A percentile compares a stretch with the other conserved stretches of the same genome.
Conservation (phyloP, 2,888 invertebrate species). For the Synanthedon vespiformis region DNA sequence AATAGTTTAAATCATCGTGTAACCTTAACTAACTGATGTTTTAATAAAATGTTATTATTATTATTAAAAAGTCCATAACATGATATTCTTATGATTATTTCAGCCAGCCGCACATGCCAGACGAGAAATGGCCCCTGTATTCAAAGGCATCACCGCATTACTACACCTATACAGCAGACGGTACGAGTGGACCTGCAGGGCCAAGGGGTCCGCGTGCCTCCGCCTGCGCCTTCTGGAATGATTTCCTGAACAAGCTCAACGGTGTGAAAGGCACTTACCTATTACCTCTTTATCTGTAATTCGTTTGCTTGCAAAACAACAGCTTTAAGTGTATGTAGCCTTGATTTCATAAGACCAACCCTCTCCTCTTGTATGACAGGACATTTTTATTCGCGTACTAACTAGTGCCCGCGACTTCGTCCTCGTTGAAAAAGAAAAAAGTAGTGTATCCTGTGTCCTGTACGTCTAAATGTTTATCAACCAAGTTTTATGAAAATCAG, state of each 20-base stretch:
- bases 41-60: too few species aligned
- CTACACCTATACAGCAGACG: slow-evolving; percentile 89
- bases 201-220: slow-evolving; percentile 83
- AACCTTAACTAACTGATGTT: too few species aligned
- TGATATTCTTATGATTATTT: slow-evolving; percentile 11
- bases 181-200: slow-evolving; percentile 73
- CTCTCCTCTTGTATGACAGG: neutral
- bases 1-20: too few species aligned
- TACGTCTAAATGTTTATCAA: too few species aligned
- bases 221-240: slow-evolving; percentile 96
- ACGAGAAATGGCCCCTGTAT: slow-evolving; percentile 89
- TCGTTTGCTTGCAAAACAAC: neutral
- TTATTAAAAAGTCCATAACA: too few species aligned
- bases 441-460: too few species aligned
- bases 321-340: too few species aligned
- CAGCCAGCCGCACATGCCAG: slow-evolving; percentile 75
- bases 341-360: neutral
- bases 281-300: neutral
- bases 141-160: slow-evolving; percentile 87
- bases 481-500: too few species aligned
- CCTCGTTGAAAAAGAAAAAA: too few species aligned
- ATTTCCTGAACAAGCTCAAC: slow-evolving; percentile 90
- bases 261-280: slow-evolving; percentile 55
- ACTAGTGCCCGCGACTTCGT: too few species aligned
- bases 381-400: too few species aligned